A percentile compares a stretch with the other conserved stretches of the same genome.
These are phyloP conservation scores for Drosophila nasuta DNA, from an alignment of 1,140 invertebrate species.

Conservation along the genomic window DNA sequence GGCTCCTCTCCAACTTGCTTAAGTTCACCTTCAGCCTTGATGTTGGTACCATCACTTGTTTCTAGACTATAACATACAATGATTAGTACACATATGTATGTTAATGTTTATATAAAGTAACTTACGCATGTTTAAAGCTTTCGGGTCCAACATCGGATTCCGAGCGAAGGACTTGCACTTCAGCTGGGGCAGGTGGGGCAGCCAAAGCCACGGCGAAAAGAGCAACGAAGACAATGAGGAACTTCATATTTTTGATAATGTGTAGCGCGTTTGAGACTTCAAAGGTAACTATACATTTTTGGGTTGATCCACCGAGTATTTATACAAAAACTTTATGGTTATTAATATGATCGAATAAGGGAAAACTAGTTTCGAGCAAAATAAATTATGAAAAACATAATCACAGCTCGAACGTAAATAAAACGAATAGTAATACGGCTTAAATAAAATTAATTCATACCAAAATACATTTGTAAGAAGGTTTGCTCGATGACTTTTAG, in stretches of 20 bases:
- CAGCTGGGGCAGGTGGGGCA: slow-evolving; percentile 41
- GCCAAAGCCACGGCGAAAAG: slow-evolving; percentile 46
- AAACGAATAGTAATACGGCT: too few species aligned
- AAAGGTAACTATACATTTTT: slow-evolving; percentile 43
- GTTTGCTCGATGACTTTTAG: too few species aligned
- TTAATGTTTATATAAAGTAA: too few species aligned
- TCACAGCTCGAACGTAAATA: too few species aligned
- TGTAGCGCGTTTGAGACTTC: slow-evolving; percentile 45
- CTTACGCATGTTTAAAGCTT: slow-evolving; percentile 55
- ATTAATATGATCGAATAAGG: background rate
- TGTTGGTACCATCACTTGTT: too few species aligned
- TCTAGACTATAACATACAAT: too few species aligned
- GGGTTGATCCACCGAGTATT: background rate
- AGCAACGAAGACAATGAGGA: slow-evolving; percentile 58
- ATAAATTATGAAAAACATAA: too few species aligned
- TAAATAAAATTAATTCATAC: too few species aligned
- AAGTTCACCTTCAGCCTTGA: background rate
- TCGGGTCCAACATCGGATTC: slow-evolving; percentile 84
- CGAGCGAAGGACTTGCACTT: slow-evolving; percentile 70
- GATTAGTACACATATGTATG: too few species aligned
- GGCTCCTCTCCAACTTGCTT: background rate
- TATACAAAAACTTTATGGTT: too few species aligned
- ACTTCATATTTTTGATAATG: slow-evolving; percentile 64
- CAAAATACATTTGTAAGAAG: too few species aligned
- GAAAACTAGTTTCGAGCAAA: background rate